These are phyloP conservation scores for Torymus tubicola DNA, from an alignment of 2,888 invertebrate species.

Conservation along the genomic window DNA sequence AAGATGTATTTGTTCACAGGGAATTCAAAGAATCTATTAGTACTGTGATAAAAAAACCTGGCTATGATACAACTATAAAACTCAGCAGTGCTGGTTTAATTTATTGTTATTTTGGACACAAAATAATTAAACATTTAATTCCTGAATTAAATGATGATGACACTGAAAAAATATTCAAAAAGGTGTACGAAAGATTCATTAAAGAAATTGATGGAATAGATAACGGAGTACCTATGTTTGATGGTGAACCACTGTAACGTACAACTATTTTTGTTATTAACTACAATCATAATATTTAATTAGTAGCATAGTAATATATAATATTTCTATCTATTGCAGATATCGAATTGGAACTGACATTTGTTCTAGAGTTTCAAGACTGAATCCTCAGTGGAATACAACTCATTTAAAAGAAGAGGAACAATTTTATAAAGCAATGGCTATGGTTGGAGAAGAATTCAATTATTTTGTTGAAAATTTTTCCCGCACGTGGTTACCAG, in stretches of 20 bases:
- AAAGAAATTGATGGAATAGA: constrained; percentile 98
- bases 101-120: constrained; percentile 92
- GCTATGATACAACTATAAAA: constrained; percentile 78
- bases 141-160: constrained; percentile 77
- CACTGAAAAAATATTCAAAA: constrained; percentile 80
- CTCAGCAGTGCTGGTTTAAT: constrained; percentile 97
- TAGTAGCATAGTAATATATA: not conserved
- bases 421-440: constrained; percentile 87
- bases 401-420: constrained; percentile 77
- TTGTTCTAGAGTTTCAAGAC: constrained; percentile 84
- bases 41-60: constrained; percentile 71
- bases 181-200: constrained; percentile 91
- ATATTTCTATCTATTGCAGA: constrained; percentile 63
- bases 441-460: constrained; percentile 89
- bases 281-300: not conserved
- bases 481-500: constrained; percentile 90
- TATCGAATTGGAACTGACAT: constrained; percentile 90
- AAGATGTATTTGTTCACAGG: constrained; percentile 58
- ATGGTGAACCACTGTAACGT: constrained; percentile 80
- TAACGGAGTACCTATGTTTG: constrained; percentile 93
- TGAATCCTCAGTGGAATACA: constrained; percentile 92
- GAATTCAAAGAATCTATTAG: constrained; percentile 68
- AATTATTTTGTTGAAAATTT: constrained; percentile 79
- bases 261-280: constrained; percentile 3
- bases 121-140: constrained; percentile 83